A percentile compares a stretch with the other conserved stretches of the same genome.
Evolutionary conservation across 2,797 vertebrate genomes (phyloP).

Genomic region (Mastacembelus armatus): DNA sequence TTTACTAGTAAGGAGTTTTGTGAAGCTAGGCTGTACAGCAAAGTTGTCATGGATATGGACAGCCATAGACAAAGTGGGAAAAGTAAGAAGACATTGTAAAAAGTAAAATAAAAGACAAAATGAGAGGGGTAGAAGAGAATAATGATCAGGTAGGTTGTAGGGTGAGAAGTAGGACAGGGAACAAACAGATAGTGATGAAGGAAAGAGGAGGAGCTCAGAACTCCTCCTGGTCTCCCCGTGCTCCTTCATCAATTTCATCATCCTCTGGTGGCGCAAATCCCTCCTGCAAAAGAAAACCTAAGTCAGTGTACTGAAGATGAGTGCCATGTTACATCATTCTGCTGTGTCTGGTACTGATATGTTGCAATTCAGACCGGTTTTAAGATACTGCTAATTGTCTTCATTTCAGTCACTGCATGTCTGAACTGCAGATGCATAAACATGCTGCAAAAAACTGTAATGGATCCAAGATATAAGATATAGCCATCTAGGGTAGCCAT

Average conservation of each 20-base stretch:
- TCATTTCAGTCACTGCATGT: not conserved
- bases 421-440: not conserved
- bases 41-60: conserved; percentile 41
- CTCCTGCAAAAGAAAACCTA: conserved; percentile 80
- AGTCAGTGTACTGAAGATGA: conserved; percentile 12
- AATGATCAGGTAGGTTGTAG: conserved; percentile 41
- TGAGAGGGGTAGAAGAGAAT: conserved; percentile 26
- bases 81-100: conserved; percentile 23
- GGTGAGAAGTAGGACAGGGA: conserved; percentile 22
- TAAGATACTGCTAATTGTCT: not conserved
- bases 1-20: conserved; percentile 41
- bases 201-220: conserved; percentile 81
- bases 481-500: no score
- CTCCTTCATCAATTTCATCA: conserved; percentile 88
- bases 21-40: conserved; percentile 52
- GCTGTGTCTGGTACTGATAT: not conserved
- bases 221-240: conserved; percentile 90
- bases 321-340: not conserved
- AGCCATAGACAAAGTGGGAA: conserved; percentile 35
- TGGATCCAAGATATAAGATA: not conserved
- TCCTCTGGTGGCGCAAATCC: conserved; percentile 95
- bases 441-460: not conserved
- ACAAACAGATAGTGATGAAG: conserved; percentile 18
- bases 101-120: conserved; percentile 27
- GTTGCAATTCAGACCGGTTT: not conserved